Evolutionary conservation across 2,113 vertebrate species (phyloP).

Genomic region (Apodemus sylvaticus): DNA sequence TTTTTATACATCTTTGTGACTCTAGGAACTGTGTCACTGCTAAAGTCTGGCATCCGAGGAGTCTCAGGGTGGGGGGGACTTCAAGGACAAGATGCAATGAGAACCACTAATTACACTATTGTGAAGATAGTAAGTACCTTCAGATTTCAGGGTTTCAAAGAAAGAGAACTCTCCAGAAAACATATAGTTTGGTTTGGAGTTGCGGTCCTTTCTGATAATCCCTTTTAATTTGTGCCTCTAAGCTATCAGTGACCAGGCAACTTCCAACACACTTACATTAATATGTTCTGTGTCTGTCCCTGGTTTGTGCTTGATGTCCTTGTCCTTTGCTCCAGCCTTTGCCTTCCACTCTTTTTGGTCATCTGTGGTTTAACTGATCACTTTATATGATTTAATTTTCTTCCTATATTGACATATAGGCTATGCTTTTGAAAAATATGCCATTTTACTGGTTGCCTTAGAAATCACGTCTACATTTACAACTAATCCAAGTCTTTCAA

Average conservation of each 20-base stretch:
- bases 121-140: neutral
- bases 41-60: neutral
- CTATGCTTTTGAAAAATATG: neutral
- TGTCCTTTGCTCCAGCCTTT: neutral
- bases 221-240: neutral
- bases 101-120: neutral
- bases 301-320: neutral
- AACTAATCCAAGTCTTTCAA: neutral
- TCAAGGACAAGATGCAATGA: neutral
- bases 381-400: neutral
- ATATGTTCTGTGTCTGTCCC: no score
- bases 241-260: neutral
- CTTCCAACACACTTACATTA: neutral
- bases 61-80: neutral
- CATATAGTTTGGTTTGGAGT: neutral
- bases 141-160: neutral
- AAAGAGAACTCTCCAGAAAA: neutral
- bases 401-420: neutral
- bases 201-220: neutral
- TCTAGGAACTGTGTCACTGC: neutral
- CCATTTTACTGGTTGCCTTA: neutral
- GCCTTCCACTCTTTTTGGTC: neutral
- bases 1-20: neutral
- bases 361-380: neutral
- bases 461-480: neutral